A percentile compares a stretch with the other conserved stretches of the same genome.
Evolutionary conservation across 1,140 invertebrate species (phyloP).

Genomic region (Elysia chlorotica): DNA sequence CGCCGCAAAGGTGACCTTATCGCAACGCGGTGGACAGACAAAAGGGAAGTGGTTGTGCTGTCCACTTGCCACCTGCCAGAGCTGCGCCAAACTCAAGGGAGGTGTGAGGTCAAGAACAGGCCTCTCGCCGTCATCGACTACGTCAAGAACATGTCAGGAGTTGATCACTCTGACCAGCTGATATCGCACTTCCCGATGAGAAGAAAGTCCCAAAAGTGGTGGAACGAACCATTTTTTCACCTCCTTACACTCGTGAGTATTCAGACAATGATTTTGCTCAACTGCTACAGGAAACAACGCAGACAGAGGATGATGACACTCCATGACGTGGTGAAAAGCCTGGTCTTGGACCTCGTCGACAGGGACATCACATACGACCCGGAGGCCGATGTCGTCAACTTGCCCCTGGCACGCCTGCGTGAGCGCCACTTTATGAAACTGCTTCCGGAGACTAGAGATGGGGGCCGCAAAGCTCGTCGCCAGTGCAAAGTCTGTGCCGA

Average conservation of each 20-base stretch:
- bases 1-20: not conserved
- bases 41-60: not conserved
- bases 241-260: not conserved
- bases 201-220: constrained; percentile 11
- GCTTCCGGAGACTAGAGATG: too few species aligned
- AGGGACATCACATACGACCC: too few species aligned
- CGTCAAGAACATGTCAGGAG: constrained; percentile 22
- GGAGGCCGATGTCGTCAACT: too few species aligned
- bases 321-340: too few species aligned
- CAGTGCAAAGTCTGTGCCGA: too few species aligned
- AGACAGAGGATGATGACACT: too few species aligned
- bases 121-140: constrained; percentile 17
- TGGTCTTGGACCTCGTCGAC: too few species aligned
- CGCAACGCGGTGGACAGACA: constrained; percentile 11
- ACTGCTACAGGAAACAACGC: not conserved
- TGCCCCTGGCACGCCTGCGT: too few species aligned
- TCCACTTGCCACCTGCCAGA: not conserved
- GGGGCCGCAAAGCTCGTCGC: too few species aligned
- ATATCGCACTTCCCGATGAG: constrained; percentile 7
- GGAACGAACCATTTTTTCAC: constrained; percentile 9
- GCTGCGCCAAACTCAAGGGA: not conserved
- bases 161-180: constrained; percentile 28
- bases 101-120: constrained; percentile 6
- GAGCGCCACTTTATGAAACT: too few species aligned
- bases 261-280: not conserved